Evolutionary conservation across 2,888 invertebrate species (phyloP).

Genomic region (Ectemnius continuus): DNA sequence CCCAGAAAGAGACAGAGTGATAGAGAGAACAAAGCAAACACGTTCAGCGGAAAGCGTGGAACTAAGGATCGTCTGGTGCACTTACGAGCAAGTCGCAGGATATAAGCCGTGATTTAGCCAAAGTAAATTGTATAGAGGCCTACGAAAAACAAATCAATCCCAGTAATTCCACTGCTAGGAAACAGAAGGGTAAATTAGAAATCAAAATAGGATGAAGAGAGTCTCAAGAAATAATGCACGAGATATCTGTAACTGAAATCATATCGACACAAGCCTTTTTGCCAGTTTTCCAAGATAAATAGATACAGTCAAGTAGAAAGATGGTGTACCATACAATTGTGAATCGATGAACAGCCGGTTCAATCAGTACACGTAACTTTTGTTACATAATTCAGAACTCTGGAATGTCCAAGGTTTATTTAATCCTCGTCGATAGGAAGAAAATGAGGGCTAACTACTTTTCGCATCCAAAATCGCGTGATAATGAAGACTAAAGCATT

Average conservation of each 20-base stretch:
- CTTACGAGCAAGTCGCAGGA: constrained; percentile 49
- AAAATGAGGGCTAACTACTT: too few species aligned
- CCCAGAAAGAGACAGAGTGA: background rate
- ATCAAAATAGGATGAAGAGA: background rate
- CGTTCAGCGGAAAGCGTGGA: background rate
- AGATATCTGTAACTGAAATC: background rate
- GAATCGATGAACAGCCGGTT: too few species aligned
- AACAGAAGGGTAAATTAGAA: constrained; percentile 24
- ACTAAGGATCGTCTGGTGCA: constrained; percentile 40
- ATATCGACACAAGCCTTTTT: too few species aligned
- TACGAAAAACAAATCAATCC: constrained; percentile 44
- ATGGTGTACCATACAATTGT: background rate
- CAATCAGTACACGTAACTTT: too few species aligned
- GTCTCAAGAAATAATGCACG: background rate
- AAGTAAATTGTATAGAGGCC: constrained; percentile 61
- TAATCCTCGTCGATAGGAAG: too few species aligned
- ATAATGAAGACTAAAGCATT: too few species aligned
- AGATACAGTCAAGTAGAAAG: background rate
- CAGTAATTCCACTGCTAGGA: background rate
- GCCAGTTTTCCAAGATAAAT: too few species aligned
- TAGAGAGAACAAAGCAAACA: background rate
- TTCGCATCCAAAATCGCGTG: too few species aligned
- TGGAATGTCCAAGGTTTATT: too few species aligned
- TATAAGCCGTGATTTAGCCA: constrained; percentile 51
- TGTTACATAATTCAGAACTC: too few species aligned